phyloP scores from a whole-genome alignment of 2,888 invertebrate species.

The Lucinisca nassula region DNA sequence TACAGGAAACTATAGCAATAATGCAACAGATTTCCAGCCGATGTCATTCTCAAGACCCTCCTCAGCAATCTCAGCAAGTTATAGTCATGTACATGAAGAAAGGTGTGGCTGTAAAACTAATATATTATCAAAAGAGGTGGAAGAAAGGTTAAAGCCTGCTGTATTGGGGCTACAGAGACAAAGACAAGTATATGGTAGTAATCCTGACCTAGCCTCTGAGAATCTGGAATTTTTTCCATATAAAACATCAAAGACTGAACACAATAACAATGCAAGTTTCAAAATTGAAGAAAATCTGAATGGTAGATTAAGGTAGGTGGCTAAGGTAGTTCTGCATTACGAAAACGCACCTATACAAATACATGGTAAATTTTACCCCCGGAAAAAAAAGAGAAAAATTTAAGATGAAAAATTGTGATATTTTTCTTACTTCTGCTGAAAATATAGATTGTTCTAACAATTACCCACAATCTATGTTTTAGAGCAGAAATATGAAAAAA shows the following conservation, averaged over 20 bases:
- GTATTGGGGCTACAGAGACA: slow-evolving; percentile 73
- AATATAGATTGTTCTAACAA: too few species aligned
- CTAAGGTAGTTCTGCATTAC: too few species aligned
- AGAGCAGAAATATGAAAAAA: too few species aligned
- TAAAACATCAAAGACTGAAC: slow-evolving; percentile 31
- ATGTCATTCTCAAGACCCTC: slow-evolving; percentile 60
- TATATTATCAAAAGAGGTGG: slow-evolving; percentile 9
- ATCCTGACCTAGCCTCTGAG: slow-evolving; percentile 58
- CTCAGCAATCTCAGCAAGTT: slow-evolving; percentile 45
- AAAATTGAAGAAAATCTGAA: not conserved
- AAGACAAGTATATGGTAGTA: slow-evolving; percentile 75
- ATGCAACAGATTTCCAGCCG: slow-evolving; percentile 29
- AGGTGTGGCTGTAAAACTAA: slow-evolving; percentile 33
- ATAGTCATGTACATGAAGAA: slow-evolving; percentile 4
- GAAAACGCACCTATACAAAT: too few species aligned
- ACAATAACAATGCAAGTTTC: not conserved
- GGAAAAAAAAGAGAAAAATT: too few species aligned
- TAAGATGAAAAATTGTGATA: too few species aligned
- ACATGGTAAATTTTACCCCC: too few species aligned
- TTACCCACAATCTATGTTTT: too few species aligned
- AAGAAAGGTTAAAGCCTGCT: slow-evolving; percentile 70
- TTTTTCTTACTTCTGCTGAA: too few species aligned
- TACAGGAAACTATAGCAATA: slow-evolving; percentile 22
- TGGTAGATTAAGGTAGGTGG: not conserved
- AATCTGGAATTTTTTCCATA: slow-evolving; percentile 59